Percentiles rank a stretch among this genome's conserved stretches.
These are phyloP conservation scores for Solen grandis DNA, from an alignment of 1,140 invertebrate genomes.

Conservation along the genomic window DNA sequence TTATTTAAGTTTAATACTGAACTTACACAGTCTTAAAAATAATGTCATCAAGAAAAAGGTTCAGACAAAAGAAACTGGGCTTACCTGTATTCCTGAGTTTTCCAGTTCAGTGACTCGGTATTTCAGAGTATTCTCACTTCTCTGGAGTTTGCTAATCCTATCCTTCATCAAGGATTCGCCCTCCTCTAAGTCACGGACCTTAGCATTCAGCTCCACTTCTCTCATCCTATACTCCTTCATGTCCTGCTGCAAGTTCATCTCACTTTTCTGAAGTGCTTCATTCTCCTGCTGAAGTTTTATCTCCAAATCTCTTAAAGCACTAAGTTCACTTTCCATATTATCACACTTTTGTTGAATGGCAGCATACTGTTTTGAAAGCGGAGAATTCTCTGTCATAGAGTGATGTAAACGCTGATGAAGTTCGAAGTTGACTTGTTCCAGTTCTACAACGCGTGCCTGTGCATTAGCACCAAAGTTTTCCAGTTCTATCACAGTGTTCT, in stretches of 20 bases:
- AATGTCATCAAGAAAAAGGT: no score
- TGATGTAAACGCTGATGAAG: constrained; percentile 70
- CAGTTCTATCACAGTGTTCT: constrained; percentile 64
- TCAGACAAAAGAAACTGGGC: background rate
- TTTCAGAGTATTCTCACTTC: constrained; percentile 72
- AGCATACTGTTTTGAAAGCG: constrained; percentile 65
- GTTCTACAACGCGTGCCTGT: constrained; percentile 67
- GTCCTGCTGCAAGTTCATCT: constrained; percentile 66
- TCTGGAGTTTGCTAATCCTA: constrained; percentile 67
- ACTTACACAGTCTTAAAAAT: no score
- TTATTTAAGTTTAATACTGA: no score
- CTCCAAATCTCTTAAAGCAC: constrained; percentile 63
- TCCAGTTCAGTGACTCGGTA: constrained; percentile 72
- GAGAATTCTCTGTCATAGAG: constrained; percentile 70
- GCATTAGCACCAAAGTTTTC: constrained; percentile 71
- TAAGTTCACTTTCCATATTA: constrained; percentile 66
- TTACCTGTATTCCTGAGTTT: constrained; percentile 64
- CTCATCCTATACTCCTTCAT: constrained; percentile 67
- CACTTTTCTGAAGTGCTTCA: constrained; percentile 67
- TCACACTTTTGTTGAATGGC: constrained; percentile 63
- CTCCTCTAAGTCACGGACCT: constrained; percentile 68
- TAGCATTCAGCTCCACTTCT: constrained; percentile 67
- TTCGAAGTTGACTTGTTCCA: constrained; percentile 72
- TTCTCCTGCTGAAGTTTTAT: constrained; percentile 67
- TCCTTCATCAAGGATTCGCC: constrained; percentile 67